These are phyloP conservation scores for Myzus persicae DNA, from an alignment of 1,140 invertebrate genomes.

Conservation along the genomic window DNA sequence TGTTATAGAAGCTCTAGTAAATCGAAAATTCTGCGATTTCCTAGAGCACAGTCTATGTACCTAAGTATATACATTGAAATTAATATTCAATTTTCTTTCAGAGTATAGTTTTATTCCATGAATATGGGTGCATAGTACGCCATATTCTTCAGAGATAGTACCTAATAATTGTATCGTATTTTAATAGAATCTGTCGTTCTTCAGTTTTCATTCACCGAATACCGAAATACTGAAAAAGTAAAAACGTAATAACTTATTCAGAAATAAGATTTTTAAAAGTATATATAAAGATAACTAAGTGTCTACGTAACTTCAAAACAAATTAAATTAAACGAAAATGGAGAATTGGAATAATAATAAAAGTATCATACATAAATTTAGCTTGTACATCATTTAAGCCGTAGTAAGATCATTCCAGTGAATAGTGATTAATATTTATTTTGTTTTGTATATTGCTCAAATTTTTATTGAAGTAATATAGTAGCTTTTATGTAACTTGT, in stretches of 20 bases:
- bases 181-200: background rate
- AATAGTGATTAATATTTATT: background rate
- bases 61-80: background rate
- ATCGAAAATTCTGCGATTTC: background rate
- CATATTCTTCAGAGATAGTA: background rate
- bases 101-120: background rate
- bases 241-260: background rate
- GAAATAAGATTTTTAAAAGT: background rate
- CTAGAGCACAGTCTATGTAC: background rate
- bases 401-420: background rate
- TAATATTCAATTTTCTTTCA: background rate
- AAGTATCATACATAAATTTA: background rate
- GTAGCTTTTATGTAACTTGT: background rate
- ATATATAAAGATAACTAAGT: background rate
- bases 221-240: too few species aligned
- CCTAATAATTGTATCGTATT: background rate
- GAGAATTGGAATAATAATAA: background rate
- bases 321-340: background rate
- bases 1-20: background rate
- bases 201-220: background rate
- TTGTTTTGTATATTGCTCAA: background rate
- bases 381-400: background rate
- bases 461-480: background rate
- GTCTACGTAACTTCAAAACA: background rate
- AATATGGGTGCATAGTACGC: background rate